Percentiles rank a stretch among this genome's conserved stretches.
Evolutionary conservation across 2,113 vertebrate genomes (phyloP).

Genomic region (Ctenomys sociabilis): DNA sequence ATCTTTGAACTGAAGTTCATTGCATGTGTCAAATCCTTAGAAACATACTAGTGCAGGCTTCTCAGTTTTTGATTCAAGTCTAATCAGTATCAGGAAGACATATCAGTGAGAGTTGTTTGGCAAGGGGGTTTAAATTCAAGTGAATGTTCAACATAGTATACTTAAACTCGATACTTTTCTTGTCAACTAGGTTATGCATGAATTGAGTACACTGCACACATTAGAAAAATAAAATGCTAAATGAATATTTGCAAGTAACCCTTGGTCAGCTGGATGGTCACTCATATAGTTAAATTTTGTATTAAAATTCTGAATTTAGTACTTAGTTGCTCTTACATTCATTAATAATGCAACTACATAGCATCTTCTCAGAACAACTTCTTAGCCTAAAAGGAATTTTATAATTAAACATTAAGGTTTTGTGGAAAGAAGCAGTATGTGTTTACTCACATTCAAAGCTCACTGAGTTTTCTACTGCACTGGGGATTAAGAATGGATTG

Average conservation of each 20-base stretch:
- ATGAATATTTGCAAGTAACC: slow-evolving; percentile 77
- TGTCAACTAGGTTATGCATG: slow-evolving; percentile 45
- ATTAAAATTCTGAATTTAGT: slow-evolving; percentile 84
- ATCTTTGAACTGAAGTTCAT: slow-evolving; percentile 5
- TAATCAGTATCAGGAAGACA: slow-evolving; percentile 24
- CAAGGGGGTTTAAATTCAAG: slow-evolving; percentile 15
- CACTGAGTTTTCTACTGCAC: not conserved
- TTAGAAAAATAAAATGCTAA: slow-evolving; percentile 75
- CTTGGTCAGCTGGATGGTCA: slow-evolving; percentile 74
- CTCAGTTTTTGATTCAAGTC: slow-evolving; percentile 16
- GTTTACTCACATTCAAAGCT: slow-evolving; percentile 47
- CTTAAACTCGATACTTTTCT: slow-evolving; percentile 25
- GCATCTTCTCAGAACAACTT: slow-evolving; percentile 66
- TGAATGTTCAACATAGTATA: slow-evolving; percentile 58
- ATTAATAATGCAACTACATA: slow-evolving; percentile 81
- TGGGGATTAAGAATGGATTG: not conserved
- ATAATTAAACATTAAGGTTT: slow-evolving; percentile 54
- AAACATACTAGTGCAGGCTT: slow-evolving; percentile 7
- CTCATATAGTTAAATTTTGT: slow-evolving; percentile 84
- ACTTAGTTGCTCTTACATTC: slow-evolving; percentile 75
- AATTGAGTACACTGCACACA: slow-evolving; percentile 40
- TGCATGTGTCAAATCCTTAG: not conserved
- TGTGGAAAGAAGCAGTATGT: slow-evolving; percentile 30
- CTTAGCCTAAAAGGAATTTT: slow-evolving; percentile 57
- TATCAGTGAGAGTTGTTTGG: slow-evolving; percentile 18